Evolutionary conservation across 2,888 invertebrate genomes (phyloP).

Genomic region (Pasiphila rectangulata): DNA sequence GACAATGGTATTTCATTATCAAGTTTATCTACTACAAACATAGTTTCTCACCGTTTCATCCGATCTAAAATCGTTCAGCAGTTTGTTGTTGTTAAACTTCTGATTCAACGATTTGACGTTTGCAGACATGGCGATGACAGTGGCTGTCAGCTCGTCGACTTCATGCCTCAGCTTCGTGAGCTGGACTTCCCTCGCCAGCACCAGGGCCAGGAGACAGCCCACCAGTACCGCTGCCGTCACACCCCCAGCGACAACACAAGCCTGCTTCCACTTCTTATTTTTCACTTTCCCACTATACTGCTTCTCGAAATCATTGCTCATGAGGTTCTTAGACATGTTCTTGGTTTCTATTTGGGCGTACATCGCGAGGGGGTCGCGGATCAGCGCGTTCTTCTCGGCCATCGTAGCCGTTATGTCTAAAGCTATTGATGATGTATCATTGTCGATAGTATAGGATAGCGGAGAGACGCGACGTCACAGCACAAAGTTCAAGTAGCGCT

Average conservation of each 20-base stretch:
- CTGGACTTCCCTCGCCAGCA: slow-evolving; percentile 63
- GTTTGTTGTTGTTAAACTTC: slow-evolving; percentile 59
- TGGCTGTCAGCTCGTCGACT: slow-evolving; percentile 63
- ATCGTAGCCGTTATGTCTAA: slow-evolving; percentile 63
- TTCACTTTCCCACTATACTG: slow-evolving; percentile 58
- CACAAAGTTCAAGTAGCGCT: no score
- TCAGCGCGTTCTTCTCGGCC: slow-evolving; percentile 68
- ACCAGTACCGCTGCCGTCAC: slow-evolving; percentile 38
- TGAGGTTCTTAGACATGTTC: slow-evolving; percentile 70
- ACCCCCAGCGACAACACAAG: slow-evolving; percentile 46
- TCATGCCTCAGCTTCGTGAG: slow-evolving; percentile 56
- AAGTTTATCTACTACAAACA: slow-evolving; percentile 17
- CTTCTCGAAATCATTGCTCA: slow-evolving; percentile 71
- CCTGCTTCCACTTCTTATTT: slow-evolving; percentile 45
- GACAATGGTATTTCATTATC: slow-evolving; percentile 27
- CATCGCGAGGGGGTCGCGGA: slow-evolving; percentile 59
- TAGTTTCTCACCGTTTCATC: slow-evolving; percentile 66
- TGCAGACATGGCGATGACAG: slow-evolving; percentile 61
- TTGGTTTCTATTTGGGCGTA: slow-evolving; percentile 64
- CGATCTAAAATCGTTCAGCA: slow-evolving; percentile 61
- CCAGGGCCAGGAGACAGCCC: slow-evolving; percentile 58
- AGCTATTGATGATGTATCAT: no score
- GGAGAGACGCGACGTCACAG: slow-evolving; percentile 39
- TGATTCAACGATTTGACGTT: slow-evolving; percentile 61
- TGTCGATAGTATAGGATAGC: slow-evolving; percentile 39